Conservation (phyloP, 2,888 invertebrate genomes). For the Andrena chrysosceles region DNA sequence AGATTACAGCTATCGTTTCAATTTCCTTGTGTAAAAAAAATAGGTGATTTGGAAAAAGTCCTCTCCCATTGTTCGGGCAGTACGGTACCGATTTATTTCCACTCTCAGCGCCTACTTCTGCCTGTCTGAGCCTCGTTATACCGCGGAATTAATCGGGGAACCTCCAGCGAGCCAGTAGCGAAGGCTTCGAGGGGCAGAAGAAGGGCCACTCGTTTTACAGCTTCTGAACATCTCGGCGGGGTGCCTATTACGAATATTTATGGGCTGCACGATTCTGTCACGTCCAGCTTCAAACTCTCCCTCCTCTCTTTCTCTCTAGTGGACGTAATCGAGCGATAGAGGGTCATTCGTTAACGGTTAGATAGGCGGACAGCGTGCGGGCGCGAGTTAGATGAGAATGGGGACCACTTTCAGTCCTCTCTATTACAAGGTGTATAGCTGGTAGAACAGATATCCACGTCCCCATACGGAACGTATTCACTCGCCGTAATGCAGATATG, state of each 20-base stretch:
- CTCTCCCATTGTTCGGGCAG: neutral
- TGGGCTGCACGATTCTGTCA: constrained; percentile 51
- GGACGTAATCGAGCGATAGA: constrained; percentile 56
- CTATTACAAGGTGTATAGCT: constrained; percentile 35
- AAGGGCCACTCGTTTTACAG: constrained; percentile 53
- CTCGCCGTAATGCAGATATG: no score
- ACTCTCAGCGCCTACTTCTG: neutral
- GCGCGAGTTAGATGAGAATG: constrained; percentile 39
- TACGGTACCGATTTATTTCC: neutral
- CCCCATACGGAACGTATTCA: no score
- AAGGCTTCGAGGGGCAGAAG: constrained; percentile 10
- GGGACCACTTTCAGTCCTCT: constrained; percentile 43
- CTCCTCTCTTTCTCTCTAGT: constrained; percentile 2
- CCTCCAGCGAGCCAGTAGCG: constrained; percentile 12
- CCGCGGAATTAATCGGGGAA: constrained; percentile 44
- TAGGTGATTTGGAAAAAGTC: neutral
- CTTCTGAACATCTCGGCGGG: constrained; percentile 57
- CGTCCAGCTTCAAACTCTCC: constrained; percentile 29
- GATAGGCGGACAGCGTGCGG: constrained; percentile 40
- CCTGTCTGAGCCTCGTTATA: constrained; percentile 8
- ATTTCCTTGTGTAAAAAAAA: neutral
- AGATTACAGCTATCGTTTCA: no score
- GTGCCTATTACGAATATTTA: constrained; percentile 62
- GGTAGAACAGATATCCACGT: neutral
- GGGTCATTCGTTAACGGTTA: constrained; percentile 59